Evolutionary conservation across 2,797 vertebrate genomes (phyloP).

Genomic region (Okamejei kenojei): DNA sequence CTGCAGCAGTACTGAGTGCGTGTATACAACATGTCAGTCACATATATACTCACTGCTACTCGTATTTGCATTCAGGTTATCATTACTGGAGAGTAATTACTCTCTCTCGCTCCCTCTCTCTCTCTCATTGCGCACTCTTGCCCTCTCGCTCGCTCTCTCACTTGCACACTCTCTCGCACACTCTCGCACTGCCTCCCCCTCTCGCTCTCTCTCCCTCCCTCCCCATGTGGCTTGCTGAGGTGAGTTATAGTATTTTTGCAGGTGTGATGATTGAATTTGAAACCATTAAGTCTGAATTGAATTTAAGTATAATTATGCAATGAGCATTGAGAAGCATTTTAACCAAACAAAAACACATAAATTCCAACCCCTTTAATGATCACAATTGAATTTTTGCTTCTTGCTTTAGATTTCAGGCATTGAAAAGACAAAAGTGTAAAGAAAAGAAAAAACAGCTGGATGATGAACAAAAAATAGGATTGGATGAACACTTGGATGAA

Average conservation of each 20-base stretch:
- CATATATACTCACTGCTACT: neutral
- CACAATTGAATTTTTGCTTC: constrained; percentile 38
- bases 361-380: neutral
- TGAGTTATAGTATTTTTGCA: neutral
- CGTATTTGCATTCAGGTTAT: neutral
- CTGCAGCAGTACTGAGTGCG: neutral
- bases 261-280: neutral
- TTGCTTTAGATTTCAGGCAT: constrained; percentile 63
- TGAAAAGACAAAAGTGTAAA: constrained; percentile 62
- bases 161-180: too few relatives aligned
- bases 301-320: neutral
- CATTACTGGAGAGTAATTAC: neutral
- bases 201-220: neutral
- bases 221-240: neutral
- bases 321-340: neutral
- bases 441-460: constrained; percentile 58
- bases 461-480: constrained; percentile 51
- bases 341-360: neutral
- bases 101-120: neutral
- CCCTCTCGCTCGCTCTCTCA: too few relatives aligned
- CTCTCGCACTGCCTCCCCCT: too few relatives aligned
- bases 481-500: constrained; percentile 46
- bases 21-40: neutral
- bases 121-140: too few relatives aligned
- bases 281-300: neutral